Conservation (phyloP, 1,140 invertebrate genomes). For the Anastrepha ludens region DNA sequence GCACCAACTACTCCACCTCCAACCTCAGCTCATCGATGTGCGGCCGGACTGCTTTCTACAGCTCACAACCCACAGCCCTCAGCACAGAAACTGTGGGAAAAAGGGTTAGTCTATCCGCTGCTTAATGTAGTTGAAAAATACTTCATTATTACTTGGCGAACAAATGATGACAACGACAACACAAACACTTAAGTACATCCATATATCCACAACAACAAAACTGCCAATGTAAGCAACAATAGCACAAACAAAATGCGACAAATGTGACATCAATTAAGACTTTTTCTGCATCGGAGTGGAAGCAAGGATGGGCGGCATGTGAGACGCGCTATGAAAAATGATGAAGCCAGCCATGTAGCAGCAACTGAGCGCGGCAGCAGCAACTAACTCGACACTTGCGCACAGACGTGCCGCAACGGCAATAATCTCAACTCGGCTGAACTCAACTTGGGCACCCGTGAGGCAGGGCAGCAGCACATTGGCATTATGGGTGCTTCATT, state of each 20-base stretch:
- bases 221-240: background rate
- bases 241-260: conserved; percentile 25
- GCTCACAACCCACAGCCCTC: background rate
- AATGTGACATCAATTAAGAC: conserved; percentile 51
- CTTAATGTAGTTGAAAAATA: conserved; percentile 47
- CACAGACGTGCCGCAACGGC: background rate
- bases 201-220: background rate
- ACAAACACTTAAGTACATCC: conserved; percentile 23
- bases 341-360: conserved; percentile 36
- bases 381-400: background rate
- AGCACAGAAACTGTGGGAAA: background rate
- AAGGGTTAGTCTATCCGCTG: background rate
- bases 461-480: background rate
- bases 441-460: background rate
- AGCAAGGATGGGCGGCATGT: background rate
- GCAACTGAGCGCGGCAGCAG: background rate
- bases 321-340: conserved; percentile 47
- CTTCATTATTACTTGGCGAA: conserved; percentile 49
- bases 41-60: background rate
- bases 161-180: conserved; percentile 46
- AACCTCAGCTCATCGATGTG: background rate
- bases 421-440: background rate
- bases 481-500: background rate
- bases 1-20: background rate
- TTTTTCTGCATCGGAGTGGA: background rate